Base-by-base conservation (phyloP, 2,888 invertebrate species). In the Hydrotaea cyrtoneurina region DNA sequence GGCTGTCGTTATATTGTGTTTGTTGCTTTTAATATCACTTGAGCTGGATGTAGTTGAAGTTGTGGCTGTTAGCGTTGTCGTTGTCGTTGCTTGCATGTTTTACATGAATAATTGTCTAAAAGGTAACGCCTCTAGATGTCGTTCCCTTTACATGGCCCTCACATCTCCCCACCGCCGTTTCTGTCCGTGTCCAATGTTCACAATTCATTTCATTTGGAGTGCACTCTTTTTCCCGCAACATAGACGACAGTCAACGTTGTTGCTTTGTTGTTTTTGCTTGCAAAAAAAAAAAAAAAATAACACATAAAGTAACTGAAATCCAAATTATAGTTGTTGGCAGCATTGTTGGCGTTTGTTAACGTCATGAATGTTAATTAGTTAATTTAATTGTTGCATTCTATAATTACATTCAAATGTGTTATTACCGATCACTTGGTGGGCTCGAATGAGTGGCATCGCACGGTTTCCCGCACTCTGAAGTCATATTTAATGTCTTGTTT, bases 81-180 rank as follows among this genome's bases (percentile, higher is more conserved):
- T 39, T 76, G 64, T n/a, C 55, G 62, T 7, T 73, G 23, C 73
- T 57, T 69, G 64, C 66, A 53, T 76, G 73, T 82, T 85, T 73
- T 79, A 85, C 79, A 85, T 85, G 76, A 85, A 82, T 81, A 85
- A 85, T 85, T 82, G 85, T 85, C 76, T n/a, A 82, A 62, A 77
- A 82, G 85, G 79, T 82, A 79, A 85, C 85, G 85, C 85, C 85
- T 85, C 69, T 55, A 74, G 46, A 59, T 74, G 74, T 59, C 46
- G n/a, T 73, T 26, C 46, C 53, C 23, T 59, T 59, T 26, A 15
- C 7, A 4, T 31, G 31, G 31, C 31, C 31, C 31, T 31, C 7
- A 7, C 8, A 21, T 55, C 26, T 26, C 13, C 15, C n/a, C n/a
- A 31, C n/a, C 50, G 13, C n/a, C 50, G 2, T n/a, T n/a, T 39